Percentiles rank a stretch among this genome's conserved stretches.
phyloP scores from a whole-genome alignment of 2,797 vertebrate species.

The Falco naumanni region DNA sequence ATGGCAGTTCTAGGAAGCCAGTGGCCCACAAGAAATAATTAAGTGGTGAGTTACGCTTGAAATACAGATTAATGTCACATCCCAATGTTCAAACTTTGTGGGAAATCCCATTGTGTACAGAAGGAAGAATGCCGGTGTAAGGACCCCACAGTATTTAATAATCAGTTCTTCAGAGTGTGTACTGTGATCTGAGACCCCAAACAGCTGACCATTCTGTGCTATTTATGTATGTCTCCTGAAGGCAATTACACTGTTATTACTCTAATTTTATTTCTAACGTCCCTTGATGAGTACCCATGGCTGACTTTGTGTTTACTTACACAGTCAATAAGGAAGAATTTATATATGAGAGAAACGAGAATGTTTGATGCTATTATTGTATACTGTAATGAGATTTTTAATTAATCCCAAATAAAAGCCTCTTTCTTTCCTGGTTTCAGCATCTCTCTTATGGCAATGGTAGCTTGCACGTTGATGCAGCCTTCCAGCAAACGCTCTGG shows the following conservation, averaged over 20 bases:
- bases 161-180: not conserved
- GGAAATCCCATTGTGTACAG: not conserved
- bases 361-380: not conserved
- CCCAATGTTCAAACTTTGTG: not conserved
- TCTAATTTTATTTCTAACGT: not conserved
- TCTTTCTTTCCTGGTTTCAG: constrained; percentile 69
- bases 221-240: not conserved
- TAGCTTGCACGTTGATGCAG: constrained; percentile 91
- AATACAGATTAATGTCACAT: not conserved
- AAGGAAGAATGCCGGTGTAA: not conserved
- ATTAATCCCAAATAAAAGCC: not conserved
- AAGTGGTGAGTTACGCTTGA: not conserved
- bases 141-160: not conserved
- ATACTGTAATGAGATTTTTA: not conserved
- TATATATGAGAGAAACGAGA: not conserved
- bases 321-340: not conserved
- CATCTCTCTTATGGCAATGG: constrained; percentile 91
- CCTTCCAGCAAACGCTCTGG: constrained; percentile 97
- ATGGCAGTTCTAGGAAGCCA: not conserved
- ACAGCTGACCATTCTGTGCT: not conserved
- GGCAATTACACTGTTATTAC: not conserved
- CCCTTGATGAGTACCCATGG: not conserved
- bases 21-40: not conserved
- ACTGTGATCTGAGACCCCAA: not conserved
- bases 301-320: not conserved